Conservation (phyloP, 2,113 vertebrate genomes). For the Anthoscopus minutus region DNA sequence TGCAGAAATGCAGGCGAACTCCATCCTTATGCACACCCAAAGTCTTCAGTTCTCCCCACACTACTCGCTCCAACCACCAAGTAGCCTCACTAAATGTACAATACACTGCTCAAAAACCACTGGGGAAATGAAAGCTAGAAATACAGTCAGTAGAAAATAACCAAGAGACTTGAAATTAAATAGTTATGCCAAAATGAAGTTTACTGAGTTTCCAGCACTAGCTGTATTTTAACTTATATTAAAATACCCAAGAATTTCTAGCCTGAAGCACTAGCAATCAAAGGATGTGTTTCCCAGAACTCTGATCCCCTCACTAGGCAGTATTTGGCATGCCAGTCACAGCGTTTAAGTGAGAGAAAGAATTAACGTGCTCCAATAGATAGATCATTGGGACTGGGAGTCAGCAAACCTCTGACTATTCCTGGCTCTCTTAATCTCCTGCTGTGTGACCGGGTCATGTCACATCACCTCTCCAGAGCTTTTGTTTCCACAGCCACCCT, state of each 20-base stretch:
- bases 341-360: neutral
- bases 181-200: neutral
- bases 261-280: neutral
- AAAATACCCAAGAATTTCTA: neutral
- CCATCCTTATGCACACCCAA: neutral
- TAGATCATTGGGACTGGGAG: neutral
- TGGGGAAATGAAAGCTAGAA: neutral
- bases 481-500: slow-evolving; percentile 56
- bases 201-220: neutral
- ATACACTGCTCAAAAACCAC: neutral
- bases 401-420: slow-evolving; percentile 26
- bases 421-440: slow-evolving; percentile 23
- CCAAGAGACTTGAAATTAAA: neutral
- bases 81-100: neutral
- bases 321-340: neutral
- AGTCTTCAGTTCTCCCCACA: neutral
- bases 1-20: neutral
- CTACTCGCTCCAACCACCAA: neutral
- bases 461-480: slow-evolving; percentile 46
- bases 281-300: neutral
- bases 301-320: neutral
- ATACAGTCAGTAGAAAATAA: neutral
- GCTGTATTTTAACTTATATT: neutral
- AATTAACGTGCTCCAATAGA: neutral
- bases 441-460: slow-evolving; percentile 56